Evolutionary conservation across 2,888 invertebrate species (phyloP).

Genomic region (Caenorhabditis panamensis): DNA sequence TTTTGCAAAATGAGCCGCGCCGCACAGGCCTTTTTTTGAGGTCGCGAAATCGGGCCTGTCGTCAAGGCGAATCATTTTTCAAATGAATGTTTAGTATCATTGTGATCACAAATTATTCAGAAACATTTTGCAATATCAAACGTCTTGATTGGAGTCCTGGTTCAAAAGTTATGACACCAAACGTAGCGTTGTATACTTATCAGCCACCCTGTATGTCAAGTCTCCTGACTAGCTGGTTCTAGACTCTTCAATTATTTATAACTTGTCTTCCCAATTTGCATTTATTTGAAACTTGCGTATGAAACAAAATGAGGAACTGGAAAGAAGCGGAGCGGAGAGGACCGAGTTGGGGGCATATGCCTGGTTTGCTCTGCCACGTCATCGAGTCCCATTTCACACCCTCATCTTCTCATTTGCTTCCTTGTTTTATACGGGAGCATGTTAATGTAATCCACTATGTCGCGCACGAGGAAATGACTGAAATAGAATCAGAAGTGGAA

Average conservation of each 20-base stretch:
- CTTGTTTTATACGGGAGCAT: conserved; percentile 2
- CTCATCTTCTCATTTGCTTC: not conserved
- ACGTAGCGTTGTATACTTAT: no score
- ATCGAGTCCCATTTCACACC: not conserved
- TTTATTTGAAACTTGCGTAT: conserved; percentile 21
- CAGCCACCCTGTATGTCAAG: no score
- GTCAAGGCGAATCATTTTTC: no score
- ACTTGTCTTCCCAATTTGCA: conserved; percentile 35
- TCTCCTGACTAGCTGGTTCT: conserved; percentile 5
- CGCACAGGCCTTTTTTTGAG: no score
- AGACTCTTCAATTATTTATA: conserved; percentile 44
- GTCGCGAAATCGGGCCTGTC: no score
- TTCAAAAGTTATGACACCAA: no score
- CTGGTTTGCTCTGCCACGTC: not conserved
- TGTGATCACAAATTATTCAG: no score
- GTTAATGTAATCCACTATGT: conserved; percentile 23
- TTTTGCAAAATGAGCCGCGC: no score
- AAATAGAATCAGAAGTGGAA: conserved; percentile 43
- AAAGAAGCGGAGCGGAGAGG: not conserved
- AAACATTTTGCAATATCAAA: no score
- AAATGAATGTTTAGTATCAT: no score
- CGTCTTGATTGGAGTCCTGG: no score
- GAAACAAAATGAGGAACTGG: conserved; percentile 37
- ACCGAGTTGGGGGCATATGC: not conserved
- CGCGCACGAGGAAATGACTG: conserved; percentile 38